A percentile compares a stretch with the other conserved stretches of the same genome.
phyloP scores from a whole-genome alignment of 2,888 invertebrate species.

The Limnephilus rhombicus region DNA sequence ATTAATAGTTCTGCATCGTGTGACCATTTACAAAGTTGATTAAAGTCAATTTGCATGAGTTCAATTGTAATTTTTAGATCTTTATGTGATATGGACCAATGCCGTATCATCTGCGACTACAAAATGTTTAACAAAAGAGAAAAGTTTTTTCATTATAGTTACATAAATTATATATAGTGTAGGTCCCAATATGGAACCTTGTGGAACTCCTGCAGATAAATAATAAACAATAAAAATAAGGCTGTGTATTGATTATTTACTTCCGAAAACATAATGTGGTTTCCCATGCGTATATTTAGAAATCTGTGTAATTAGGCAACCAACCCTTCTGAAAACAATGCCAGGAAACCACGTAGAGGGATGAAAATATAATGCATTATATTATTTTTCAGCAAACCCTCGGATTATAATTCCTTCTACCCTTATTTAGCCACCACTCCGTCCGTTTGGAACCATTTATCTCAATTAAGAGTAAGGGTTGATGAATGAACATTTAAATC shows the following conservation, averaged over 20 bases:
- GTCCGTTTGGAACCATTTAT: neutral
- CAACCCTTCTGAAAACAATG: neutral
- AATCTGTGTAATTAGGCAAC: neutral
- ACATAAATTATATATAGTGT: no score
- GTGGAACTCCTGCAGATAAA: no score
- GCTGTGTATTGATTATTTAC: neutral
- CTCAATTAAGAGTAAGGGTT: constrained; percentile 23
- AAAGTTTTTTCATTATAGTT: no score
- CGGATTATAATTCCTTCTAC: neutral
- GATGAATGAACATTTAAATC: constrained; percentile 23
- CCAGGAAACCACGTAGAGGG: neutral
- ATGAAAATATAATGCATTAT: neutral
- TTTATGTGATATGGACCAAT: no score
- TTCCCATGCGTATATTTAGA: neutral
- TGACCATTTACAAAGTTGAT: no score
- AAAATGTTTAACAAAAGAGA: no score
- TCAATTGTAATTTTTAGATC: no score
- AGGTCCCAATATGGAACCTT: no score
- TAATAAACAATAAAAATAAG: neutral
- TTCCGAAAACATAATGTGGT: neutral
- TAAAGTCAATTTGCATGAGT: no score
- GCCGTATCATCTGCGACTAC: no score
- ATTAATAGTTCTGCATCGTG: no score
- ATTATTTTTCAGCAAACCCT: neutral
- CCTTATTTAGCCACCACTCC: neutral